Percentiles rank a stretch among this genome's conserved stretches.
These are phyloP conservation scores for Aplochiton taeniatus DNA, from an alignment of 2,797 vertebrate species.

Conservation along the genomic window DNA sequence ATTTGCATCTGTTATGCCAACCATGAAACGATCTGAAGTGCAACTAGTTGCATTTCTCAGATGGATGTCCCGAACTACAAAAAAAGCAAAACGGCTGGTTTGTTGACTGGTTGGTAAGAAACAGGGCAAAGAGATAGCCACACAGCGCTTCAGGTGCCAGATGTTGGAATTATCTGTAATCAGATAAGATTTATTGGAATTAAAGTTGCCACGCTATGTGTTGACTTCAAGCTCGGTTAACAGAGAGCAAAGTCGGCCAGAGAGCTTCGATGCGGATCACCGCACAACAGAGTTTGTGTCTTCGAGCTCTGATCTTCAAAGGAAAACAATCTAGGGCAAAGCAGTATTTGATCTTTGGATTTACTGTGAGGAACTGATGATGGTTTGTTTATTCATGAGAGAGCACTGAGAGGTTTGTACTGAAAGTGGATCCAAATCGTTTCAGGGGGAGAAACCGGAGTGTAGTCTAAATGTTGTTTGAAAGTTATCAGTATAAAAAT, in stretches of 20 bases:
- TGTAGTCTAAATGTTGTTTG: constrained; percentile 34
- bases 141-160: constrained; percentile 26
- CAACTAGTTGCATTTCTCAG: constrained; percentile 33
- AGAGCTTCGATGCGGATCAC: constrained; percentile 22
- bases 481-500: constrained; percentile 53
- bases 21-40: constrained; percentile 25
- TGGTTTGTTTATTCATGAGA: constrained; percentile 57
- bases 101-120: constrained; percentile 24
- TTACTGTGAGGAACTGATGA: constrained; percentile 9
- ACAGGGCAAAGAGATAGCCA: constrained; percentile 28
- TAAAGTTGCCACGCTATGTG: constrained; percentile 34
- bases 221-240: constrained; percentile 30
- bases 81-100: constrained; percentile 22
- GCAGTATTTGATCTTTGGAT: constrained; percentile 31
- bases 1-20: constrained; percentile 20
- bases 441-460: constrained; percentile 9
- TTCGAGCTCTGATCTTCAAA: constrained; percentile 31
- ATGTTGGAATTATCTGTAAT: constrained; percentile 25
- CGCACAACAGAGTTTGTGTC: constrained; percentile 12
- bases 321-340: constrained; percentile 29
- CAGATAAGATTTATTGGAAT: constrained; percentile 48
- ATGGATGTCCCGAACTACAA: constrained; percentile 23
- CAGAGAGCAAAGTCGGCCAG: constrained; percentile 25
- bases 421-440: constrained; percentile 33
- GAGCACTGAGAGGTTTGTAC: constrained; percentile 22